Evolutionary conservation across 2,888 invertebrate species (phyloP), one percentile per base, ranked within the genome.

Genomic region (Pterobdella sp.): DNA sequence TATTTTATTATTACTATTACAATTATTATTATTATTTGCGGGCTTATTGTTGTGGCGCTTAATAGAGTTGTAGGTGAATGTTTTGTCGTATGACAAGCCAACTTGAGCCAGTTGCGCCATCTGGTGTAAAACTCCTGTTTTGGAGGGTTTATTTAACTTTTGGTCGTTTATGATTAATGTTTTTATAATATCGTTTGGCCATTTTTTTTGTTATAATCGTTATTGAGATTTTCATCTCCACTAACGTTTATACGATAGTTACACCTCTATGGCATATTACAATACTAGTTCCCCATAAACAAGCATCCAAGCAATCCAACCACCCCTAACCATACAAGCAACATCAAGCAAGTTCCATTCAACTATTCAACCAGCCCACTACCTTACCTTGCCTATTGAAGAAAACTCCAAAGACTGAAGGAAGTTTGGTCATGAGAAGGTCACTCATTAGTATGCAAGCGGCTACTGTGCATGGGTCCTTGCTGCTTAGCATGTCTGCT

Each of bases 401-500:
- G 86, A 94, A 94, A 74, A 92, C 90, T 68, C 90, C 91, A 86
- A 97, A 98, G 73, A 95, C 90, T 77, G 94, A 91, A 0, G 96
- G 94, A 79, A 98, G 85, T 81, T 96, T 94, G 83, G 92, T 91
- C 92, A 97, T 94, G 76, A 98, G 86, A 79, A 97, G 92, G 84
- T 94, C 93, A 4, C 94, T 94, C 88, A 98, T 91, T 85, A 98
- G 97, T 70, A 97, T 86, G 60, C 96, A 94, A 72, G 94, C 94
- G 69, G 97, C 95, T 64, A 96, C 94, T 81, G 97, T 95, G 80
- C 94, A 89, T 76, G 96, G 87, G 86, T 97, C 97, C 82, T 90
- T 92, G 18, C 95, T 95, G 0, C 95, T 94, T 88, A 97, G 89
- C 95, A 97, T 97, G 75, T 94, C 94, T 35, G 96, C 96, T 81